Evolutionary conservation across 2,113 vertebrate species (phyloP), one percentile per base, ranked within the genome.

Genomic region (Epinephelus lanceolatus): DNA sequence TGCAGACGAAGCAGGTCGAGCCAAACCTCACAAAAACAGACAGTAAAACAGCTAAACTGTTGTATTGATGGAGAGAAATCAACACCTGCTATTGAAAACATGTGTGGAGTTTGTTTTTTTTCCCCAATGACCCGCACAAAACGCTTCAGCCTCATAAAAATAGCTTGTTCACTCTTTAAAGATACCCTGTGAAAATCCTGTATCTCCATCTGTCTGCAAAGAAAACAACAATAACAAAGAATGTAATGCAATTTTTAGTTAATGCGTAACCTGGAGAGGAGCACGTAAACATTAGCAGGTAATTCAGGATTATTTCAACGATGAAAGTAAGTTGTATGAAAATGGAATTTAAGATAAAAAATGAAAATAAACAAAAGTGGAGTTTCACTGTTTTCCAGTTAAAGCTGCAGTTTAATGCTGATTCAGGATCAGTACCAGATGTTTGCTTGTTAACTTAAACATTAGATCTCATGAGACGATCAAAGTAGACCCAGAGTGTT

Each of bases 1-100:
- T 62, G 80, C 76, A 15, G 72, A 70, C 57, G 7, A 73, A 76
- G 51, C 65, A 40, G 13, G 57, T 72, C 0, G 55, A 60, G 79
- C 81, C 79, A 73, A 77, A 78, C 40, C n/a, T 69, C 62, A 80
- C 53, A 51, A 73, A 84, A 79, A 75, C 55, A 80, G 69, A 81
- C 87, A 65, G 74, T 79, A 65, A 87, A 88, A 67, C 80, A 23
- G 60, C 45, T 68, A 5, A 49, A 70, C 40, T 51, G 78, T 60
- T 57, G 78, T 7, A 59, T 7, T 65, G 72, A 80, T 69, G 81
- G 52, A 30, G 45, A 78, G 55, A 84, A 85, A 86, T 90, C 80
- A 85, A 85, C 88, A 89, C 81, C 83, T 88, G 87, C n/a, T 76
- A 89, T 75, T 71, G 30, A 65, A 86, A 82, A 85, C 79, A 73